Conservation (phyloP, 2,797 vertebrate genomes). For the Pipistrellus nathusii region DNA sequence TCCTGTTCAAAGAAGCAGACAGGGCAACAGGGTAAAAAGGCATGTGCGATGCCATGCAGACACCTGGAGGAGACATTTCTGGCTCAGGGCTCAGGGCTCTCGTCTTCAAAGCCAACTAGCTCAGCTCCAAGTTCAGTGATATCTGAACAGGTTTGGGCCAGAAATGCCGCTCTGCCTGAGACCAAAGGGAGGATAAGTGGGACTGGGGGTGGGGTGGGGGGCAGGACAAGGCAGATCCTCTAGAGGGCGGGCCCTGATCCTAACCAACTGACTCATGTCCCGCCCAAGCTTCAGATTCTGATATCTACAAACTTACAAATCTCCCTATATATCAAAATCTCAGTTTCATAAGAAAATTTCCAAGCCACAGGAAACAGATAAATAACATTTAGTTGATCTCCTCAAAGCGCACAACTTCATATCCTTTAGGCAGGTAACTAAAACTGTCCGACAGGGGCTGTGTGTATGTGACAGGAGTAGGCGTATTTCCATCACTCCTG, state of each 20-base stretch:
- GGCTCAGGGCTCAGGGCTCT: background rate
- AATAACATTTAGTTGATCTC: background rate
- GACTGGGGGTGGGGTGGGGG: background rate
- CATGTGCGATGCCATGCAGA: background rate
- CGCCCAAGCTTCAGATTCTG: background rate
- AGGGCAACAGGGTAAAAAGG: background rate
- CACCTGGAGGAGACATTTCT: background rate
- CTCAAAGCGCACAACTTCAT: background rate
- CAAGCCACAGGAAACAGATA: constrained; percentile 22
- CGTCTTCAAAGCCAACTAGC: background rate
- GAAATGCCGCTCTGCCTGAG: background rate
- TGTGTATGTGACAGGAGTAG: background rate
- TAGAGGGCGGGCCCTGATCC: background rate
- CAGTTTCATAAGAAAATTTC: background rate
- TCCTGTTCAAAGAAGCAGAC: background rate
- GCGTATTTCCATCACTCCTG: background rate
- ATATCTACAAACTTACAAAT: background rate
- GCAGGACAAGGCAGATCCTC: background rate
- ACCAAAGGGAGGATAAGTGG: background rate
- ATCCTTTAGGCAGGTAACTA: background rate
- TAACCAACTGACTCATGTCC: background rate
- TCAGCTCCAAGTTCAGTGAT: background rate
- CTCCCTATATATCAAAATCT: background rate
- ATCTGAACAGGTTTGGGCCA: background rate
- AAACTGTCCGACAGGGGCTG: background rate